These are phyloP conservation scores for Hypsopygia costalis DNA, from an alignment of 2,888 invertebrate species.

Conservation along the genomic window DNA sequence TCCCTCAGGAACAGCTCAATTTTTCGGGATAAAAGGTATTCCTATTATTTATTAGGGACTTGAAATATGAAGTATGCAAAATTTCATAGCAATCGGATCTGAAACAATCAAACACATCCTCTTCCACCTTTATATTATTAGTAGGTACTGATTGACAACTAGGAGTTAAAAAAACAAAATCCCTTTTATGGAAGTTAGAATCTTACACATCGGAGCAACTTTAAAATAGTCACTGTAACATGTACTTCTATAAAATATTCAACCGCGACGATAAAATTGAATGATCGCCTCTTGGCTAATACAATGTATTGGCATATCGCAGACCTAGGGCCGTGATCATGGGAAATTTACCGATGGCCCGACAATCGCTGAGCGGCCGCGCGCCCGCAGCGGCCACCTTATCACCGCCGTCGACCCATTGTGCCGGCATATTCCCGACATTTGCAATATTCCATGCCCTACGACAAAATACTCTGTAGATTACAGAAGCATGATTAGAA, in stretches of 20 bases:
- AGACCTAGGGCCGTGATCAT: conserved; percentile 50
- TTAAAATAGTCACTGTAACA: conserved; percentile 1
- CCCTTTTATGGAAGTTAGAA: not conserved
- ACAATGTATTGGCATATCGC: conserved; percentile 50
- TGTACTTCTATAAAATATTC: conserved; percentile 1
- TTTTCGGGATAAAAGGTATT: too few relatives aligned
- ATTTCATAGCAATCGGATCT: too few relatives aligned
- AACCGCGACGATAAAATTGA: conserved; percentile 33
- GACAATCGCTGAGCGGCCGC: conserved; percentile 36
- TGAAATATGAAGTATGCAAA: too few relatives aligned
- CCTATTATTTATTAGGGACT: too few relatives aligned
- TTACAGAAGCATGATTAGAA: conserved; percentile 55
- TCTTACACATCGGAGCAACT: not conserved
- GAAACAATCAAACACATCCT: too few relatives aligned
- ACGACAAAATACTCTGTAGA: conserved; percentile 56
- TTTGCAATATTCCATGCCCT: conserved; percentile 59
- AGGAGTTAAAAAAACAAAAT: not conserved
- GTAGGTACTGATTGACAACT: too few relatives aligned
- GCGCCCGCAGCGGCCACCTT: conserved; percentile 34
- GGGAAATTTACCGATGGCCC: conserved; percentile 59
- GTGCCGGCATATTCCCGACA: conserved; percentile 49
- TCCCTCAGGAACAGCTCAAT: too few relatives aligned
- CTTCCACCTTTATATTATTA: too few relatives aligned
- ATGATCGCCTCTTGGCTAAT: conserved; percentile 30
- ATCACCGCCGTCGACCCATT: conserved; percentile 49